phyloP scores from a whole-genome alignment of 1,140 invertebrate species.

The Sesamia nonagrioides region DNA sequence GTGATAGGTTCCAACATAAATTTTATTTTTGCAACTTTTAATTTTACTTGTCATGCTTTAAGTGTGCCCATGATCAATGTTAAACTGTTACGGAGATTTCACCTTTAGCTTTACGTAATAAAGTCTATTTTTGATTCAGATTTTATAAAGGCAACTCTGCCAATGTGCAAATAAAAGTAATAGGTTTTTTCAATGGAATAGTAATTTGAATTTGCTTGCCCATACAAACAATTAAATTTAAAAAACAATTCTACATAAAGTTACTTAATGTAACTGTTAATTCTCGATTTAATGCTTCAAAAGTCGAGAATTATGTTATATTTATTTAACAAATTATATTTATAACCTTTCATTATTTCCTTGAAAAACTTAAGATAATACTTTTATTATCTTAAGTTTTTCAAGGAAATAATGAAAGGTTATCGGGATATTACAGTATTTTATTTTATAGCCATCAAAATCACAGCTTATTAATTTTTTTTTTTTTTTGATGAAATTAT shows the following conservation, averaged over 20 bases:
- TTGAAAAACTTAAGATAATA: not conserved
- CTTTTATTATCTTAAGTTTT: not conserved
- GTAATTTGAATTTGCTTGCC: constrained; percentile 1
- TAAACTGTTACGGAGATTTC: not conserved
- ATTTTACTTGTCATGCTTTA: constrained; percentile 30
- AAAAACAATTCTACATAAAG: not conserved
- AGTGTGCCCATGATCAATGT: not conserved
- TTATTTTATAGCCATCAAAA: too few species aligned
- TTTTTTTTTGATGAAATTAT: too few species aligned
- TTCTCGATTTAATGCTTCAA: too few species aligned
- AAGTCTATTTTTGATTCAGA: not conserved
- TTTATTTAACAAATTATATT: not conserved
- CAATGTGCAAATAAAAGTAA: constrained; percentile 21
- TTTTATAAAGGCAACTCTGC: not conserved
- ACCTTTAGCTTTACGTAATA: not conserved
- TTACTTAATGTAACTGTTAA: too few species aligned
- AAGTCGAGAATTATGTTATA: not conserved
- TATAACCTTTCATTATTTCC: not conserved
- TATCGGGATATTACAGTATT: too few species aligned
- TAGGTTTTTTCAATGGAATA: not conserved
- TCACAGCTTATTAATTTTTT: too few species aligned
- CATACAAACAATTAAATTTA: not conserved
- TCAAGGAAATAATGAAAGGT: not conserved
- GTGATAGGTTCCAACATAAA: constrained; percentile 38
- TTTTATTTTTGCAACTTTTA: constrained; percentile 39